Conservation (phyloP, 2,888 invertebrate species). For the Agonopterix alstromeriana region DNA sequence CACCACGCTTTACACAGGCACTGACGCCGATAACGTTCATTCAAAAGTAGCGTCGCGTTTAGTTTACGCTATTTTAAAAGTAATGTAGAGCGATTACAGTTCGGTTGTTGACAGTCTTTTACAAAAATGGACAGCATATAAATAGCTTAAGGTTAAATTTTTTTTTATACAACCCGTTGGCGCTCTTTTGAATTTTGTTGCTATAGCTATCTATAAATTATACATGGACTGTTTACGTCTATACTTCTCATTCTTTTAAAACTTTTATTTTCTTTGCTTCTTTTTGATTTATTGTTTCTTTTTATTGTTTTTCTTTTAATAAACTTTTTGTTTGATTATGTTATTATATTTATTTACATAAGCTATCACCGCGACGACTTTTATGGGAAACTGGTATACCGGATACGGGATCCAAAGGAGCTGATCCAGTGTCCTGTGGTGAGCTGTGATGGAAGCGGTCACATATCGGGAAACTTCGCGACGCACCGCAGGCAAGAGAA, state of each 20-base stretch:
- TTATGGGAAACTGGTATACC: constrained; percentile 58
- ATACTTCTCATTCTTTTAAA: constrained; percentile 12
- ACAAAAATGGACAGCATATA: constrained; percentile 18
- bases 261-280: constrained; percentile 17
- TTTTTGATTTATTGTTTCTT: constrained; percentile 11
- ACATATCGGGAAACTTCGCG: constrained; percentile 92
- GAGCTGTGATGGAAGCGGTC: constrained; percentile 91
- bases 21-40: constrained; percentile 29
- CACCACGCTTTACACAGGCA: constrained; percentile 30
- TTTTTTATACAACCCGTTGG: constrained; percentile 8
- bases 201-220: constrained; percentile 2
- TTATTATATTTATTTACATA: constrained; percentile 32
- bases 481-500: constrained; percentile 89
- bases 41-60: constrained; percentile 12
- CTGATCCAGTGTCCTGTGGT: constrained; percentile 88
- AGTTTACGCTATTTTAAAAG: constrained; percentile 17
- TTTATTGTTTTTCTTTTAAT: constrained; percentile 13
- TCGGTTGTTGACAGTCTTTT: constrained; percentile 37
- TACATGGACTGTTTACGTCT: background rate
- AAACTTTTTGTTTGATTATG: constrained; percentile 3
- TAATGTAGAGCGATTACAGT: constrained; percentile 16
- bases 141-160: constrained; percentile 16
- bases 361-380: constrained; percentile 60
- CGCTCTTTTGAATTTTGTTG: constrained; percentile 12
- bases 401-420: constrained; percentile 81